Evolutionary conservation across 1,140 invertebrate species (phyloP).

Genomic region (Bombus impatiens): DNA sequence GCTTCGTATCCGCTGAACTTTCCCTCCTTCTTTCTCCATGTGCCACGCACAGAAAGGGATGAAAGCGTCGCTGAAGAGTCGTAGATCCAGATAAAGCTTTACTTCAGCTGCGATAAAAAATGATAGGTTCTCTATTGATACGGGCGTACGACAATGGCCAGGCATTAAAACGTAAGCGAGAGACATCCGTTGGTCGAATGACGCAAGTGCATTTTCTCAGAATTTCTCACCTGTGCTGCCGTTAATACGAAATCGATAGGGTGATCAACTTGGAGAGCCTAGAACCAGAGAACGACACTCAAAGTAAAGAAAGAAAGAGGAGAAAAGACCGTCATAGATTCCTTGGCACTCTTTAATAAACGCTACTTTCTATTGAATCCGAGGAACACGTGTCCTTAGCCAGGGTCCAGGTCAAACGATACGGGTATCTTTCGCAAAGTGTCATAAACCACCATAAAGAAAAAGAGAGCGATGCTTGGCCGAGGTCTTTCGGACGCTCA

Average conservation of each 20-base stretch:
- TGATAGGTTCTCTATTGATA: slow-evolving; percentile 23
- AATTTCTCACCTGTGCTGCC: slow-evolving; percentile 36
- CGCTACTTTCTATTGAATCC: slow-evolving; percentile 46
- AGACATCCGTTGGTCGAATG: background rate
- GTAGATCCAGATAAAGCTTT: slow-evolving; percentile 15
- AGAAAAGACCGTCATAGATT: background rate
- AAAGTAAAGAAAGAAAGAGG: background rate
- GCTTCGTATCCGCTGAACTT: background rate
- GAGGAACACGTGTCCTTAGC: slow-evolving; percentile 53
- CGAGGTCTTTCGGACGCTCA: slow-evolving; percentile 47
- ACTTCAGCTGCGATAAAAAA: slow-evolving; percentile 20
- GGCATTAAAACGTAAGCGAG: background rate
- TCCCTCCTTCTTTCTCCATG: background rate
- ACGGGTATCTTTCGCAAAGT: slow-evolving; percentile 24
- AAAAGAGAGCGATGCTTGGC: slow-evolving; percentile 9
- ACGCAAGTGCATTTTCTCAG: slow-evolving; percentile 34
- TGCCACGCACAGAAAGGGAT: background rate
- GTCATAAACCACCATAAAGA: slow-evolving; percentile 64
- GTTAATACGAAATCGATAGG: slow-evolving; percentile 66
- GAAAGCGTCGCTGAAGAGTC: background rate
- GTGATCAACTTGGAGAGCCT: background rate
- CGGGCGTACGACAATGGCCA: background rate
- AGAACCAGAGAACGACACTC: background rate
- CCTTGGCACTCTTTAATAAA: background rate
- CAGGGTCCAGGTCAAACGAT: slow-evolving; percentile 23